Conservation (phyloP, 2,113 vertebrate genomes). For the Centrocercus urophasianus region DNA sequence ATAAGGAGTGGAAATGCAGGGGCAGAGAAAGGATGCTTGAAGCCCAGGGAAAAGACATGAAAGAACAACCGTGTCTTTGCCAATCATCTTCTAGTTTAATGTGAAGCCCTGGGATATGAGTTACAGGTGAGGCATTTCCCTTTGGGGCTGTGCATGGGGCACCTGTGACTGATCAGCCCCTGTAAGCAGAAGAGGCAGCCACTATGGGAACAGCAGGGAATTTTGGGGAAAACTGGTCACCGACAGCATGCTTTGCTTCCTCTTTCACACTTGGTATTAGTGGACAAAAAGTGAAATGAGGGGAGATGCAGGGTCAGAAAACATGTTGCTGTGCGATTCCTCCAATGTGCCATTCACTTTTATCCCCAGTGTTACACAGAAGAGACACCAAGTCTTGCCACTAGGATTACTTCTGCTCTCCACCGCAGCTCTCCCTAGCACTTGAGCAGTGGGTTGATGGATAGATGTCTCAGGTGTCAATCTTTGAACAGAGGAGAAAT, state of each 20-base stretch:
- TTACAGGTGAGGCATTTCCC: neutral
- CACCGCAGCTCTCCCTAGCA: neutral
- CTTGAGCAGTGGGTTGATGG: neutral
- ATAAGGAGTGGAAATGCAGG: neutral
- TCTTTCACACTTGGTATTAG: neutral
- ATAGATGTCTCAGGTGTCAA: neutral
- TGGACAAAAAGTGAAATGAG: neutral
- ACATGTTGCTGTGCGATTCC: rapidly evolving
- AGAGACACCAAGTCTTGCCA: neutral
- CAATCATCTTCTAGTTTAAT: slow-evolving; percentile 7
- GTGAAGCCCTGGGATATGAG: neutral
- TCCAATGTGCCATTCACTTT: neutral
- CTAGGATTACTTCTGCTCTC: neutral
- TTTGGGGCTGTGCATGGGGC: neutral
- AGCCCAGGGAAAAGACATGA: neutral
- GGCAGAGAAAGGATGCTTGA: neutral
- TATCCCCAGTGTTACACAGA: neutral
- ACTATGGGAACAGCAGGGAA: neutral
- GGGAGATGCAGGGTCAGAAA: neutral
- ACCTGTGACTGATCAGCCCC: neutral
- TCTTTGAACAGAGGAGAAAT: neutral
- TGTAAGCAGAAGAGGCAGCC: neutral
- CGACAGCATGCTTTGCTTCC: rapidly evolving
- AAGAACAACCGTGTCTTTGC: neutral
- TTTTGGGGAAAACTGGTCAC: neutral